phyloP scores from a whole-genome alignment of 1,140 invertebrate genomes.

The Orius laevigatus region DNA sequence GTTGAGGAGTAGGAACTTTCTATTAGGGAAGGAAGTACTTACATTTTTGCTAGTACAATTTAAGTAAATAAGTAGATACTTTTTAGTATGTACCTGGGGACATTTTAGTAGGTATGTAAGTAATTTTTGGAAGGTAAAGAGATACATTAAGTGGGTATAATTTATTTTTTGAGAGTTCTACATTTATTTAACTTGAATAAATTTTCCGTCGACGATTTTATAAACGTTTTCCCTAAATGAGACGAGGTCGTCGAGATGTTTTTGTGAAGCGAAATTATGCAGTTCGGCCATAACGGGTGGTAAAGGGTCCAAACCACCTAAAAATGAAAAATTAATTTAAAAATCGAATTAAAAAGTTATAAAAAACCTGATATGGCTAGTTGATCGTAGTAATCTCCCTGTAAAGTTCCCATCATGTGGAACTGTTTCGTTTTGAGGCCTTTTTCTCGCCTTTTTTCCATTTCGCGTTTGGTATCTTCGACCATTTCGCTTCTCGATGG shows the following conservation, averaged over 20 bases:
- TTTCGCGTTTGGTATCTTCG: slow-evolving; percentile 16
- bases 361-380: slow-evolving; percentile 10
- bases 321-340: slow-evolving; percentile 5
- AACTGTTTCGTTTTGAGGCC: slow-evolving; percentile 17
- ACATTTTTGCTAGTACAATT: too few relatives aligned
- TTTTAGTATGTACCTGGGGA: too few relatives aligned
- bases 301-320: slow-evolving; percentile 13
- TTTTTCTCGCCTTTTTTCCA: slow-evolving; percentile 12
- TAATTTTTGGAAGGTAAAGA: background rate
- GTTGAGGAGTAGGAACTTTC: too few relatives aligned
- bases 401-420: slow-evolving; percentile 20
- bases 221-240: slow-evolving; percentile 20
- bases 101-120: too few relatives aligned
- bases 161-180: too few relatives aligned
- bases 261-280: slow-evolving; percentile 16
- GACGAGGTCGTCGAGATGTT: slow-evolving; percentile 18
- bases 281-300: slow-evolving; percentile 18
- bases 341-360: slow-evolving; percentile 14
- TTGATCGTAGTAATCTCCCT: slow-evolving; percentile 13
- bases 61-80: too few relatives aligned
- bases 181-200: slow-evolving; percentile 13
- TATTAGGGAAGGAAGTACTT: too few relatives aligned
- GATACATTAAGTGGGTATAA: background rate
- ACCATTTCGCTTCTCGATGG: slow-evolving; percentile 48
- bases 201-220: slow-evolving; percentile 19